phyloP scores from a whole-genome alignment of 2,113 vertebrate species.

The Crypturellus undulatus region DNA sequence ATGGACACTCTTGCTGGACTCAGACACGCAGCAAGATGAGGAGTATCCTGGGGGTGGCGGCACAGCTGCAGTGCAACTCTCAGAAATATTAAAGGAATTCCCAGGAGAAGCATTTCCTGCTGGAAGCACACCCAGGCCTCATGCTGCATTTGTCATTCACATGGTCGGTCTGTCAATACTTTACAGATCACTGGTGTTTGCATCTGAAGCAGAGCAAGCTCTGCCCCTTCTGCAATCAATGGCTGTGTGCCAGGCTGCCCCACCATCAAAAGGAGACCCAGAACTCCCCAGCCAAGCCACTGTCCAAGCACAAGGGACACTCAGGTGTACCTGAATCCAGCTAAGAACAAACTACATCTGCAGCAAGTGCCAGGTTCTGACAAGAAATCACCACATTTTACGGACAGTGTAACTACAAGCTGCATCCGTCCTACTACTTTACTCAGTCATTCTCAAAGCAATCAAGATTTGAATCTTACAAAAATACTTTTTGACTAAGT shows the following conservation, averaged over 20 bases:
- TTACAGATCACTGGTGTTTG: background rate
- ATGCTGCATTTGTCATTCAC: background rate
- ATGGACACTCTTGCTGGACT: background rate
- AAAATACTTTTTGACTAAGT: background rate
- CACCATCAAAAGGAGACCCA: background rate
- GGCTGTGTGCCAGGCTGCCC: background rate
- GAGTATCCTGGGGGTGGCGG: no score
- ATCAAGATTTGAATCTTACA: background rate
- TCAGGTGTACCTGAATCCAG: background rate
- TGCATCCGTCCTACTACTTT: background rate
- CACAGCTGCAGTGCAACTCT: no score
- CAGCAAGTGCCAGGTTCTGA: background rate
- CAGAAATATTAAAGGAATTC: background rate
- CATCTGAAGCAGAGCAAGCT: background rate
- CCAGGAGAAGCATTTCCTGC: background rate
- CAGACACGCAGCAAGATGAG: background rate
- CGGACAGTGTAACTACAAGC: background rate
- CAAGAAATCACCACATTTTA: background rate
- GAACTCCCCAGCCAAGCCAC: background rate
- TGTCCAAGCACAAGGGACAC: background rate
- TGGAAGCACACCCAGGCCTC: background rate
- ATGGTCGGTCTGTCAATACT: background rate
- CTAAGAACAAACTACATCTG: background rate
- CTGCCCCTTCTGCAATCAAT: background rate
- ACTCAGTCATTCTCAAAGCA: background rate